phyloP scores from a whole-genome alignment of 2,797 vertebrate genomes.

The Basileuterus tristriatus region DNA sequence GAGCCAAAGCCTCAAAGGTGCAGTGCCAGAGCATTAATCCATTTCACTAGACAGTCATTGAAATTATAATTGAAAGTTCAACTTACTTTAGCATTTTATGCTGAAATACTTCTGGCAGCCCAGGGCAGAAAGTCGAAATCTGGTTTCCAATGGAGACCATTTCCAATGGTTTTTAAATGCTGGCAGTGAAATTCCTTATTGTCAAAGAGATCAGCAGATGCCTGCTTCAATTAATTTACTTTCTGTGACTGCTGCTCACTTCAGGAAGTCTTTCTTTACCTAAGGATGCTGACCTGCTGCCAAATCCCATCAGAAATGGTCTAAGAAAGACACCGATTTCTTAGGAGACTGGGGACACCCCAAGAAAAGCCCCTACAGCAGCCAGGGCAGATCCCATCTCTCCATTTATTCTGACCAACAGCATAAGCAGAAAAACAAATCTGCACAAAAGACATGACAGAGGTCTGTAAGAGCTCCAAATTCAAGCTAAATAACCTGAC shows the following conservation, averaged over 20 bases:
- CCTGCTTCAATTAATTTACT: constrained; percentile 67
- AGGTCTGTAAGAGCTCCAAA: constrained; percentile 10
- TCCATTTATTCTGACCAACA: constrained; percentile 65
- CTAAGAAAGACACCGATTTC: constrained; percentile 53
- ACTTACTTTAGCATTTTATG: constrained; percentile 78
- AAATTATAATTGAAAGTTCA: constrained; percentile 83
- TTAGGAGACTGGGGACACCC: constrained; percentile 15
- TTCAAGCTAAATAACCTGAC: constrained; percentile 28
- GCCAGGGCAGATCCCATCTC: constrained; percentile 41
- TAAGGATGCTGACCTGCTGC: constrained; percentile 67
- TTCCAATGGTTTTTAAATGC: constrained; percentile 71
- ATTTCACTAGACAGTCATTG: constrained; percentile 76
- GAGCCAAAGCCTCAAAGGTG: constrained; percentile 76
- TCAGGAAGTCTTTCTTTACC: constrained; percentile 71
- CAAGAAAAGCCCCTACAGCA: constrained; percentile 52
- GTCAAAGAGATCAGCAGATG: constrained; percentile 70
- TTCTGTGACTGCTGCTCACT: constrained; percentile 62
- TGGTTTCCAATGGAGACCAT: constrained; percentile 74
- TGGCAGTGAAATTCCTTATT: constrained; percentile 71
- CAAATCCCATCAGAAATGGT: constrained; percentile 47
- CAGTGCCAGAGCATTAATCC: constrained; percentile 73
- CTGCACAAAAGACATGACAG: not conserved
- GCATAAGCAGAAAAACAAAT: constrained; percentile 56
- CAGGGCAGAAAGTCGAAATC: constrained; percentile 77
- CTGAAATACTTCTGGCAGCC: constrained; percentile 77